Percentiles rank a stretch among this genome's conserved stretches.
Evolutionary conservation across 2,113 vertebrate genomes (phyloP).

Genomic region (Ranitomeya imitator): DNA sequence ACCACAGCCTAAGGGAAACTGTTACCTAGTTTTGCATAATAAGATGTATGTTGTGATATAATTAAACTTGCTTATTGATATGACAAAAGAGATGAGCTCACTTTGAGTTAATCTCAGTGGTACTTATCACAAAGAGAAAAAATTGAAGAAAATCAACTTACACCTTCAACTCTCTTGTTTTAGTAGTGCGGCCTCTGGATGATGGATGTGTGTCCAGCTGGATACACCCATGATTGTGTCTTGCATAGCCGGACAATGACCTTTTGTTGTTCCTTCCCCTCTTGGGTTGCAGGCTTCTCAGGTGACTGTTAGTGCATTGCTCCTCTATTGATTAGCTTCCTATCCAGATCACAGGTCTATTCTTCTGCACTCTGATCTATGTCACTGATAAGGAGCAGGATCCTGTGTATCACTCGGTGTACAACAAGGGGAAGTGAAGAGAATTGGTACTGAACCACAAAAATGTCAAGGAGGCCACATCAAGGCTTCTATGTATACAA

Average conservation of each 20-base stretch:
- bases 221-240: conserved; percentile 3
- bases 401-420: background rate
- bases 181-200: background rate
- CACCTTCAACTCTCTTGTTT: too few species aligned
- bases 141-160: background rate
- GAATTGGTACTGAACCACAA: conserved; percentile 18
- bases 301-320: conserved; percentile 17
- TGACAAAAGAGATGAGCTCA: background rate
- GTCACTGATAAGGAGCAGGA: conserved; percentile 35
- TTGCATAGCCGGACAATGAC: conserved; percentile 17
- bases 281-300: conserved; percentile 24
- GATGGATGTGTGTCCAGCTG: conserved; percentile 4
- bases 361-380: conserved; percentile 46
- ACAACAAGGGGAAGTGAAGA: conserved; percentile 23
- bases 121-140: background rate
- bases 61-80: background rate
- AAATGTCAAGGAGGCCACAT: conserved; percentile 19
- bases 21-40: too few species aligned
- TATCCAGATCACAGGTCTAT: conserved; percentile 27
- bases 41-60: too few species aligned
- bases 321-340: conserved; percentile 31
- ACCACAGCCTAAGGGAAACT: too few species aligned
- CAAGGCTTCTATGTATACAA: background rate
- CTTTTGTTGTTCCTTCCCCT: conserved; percentile 34
- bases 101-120: background rate